Evolutionary conservation across 1,140 invertebrate genomes (phyloP).

Genomic region (Eurosta solidaginis): DNA sequence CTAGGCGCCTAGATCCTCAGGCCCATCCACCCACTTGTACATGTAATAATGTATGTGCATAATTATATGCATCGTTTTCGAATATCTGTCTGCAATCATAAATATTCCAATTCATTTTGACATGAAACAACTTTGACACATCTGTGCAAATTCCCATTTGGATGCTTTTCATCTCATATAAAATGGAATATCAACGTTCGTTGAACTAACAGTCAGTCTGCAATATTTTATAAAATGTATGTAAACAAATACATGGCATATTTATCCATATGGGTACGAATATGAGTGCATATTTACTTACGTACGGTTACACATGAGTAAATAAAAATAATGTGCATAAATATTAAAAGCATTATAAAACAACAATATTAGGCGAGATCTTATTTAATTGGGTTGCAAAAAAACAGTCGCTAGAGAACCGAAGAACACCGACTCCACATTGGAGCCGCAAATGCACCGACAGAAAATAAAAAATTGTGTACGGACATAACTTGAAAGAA

Average conservation of each 20-base stretch:
- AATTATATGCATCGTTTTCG: background rate
- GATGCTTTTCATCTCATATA: background rate
- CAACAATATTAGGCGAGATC: too few relatives aligned
- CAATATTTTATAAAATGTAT: too few relatives aligned
- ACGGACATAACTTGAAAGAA: too few relatives aligned
- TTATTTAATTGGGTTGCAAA: too few relatives aligned
- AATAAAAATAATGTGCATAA: too few relatives aligned
- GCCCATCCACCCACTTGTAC: background rate
- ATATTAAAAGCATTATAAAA: too few relatives aligned
- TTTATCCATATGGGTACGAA: background rate
- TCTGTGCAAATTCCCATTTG: conserved; percentile 20
- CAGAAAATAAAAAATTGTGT: too few relatives aligned
- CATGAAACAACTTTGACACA: conserved; percentile 15
- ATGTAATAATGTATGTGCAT: background rate
- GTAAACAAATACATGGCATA: background rate
- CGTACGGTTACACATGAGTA: too few relatives aligned
- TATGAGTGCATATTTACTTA: background rate
- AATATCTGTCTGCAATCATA: conserved; percentile 15
- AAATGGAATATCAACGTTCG: conserved; percentile 18
- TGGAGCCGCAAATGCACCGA: too few relatives aligned
- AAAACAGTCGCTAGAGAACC: too few relatives aligned
- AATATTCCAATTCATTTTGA: conserved; percentile 20
- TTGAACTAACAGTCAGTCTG: background rate
- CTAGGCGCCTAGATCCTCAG: too few relatives aligned
- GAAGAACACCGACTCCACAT: too few relatives aligned